Conservation (phyloP, 2,797 vertebrate species). For the Myotis planiceps region DNA sequence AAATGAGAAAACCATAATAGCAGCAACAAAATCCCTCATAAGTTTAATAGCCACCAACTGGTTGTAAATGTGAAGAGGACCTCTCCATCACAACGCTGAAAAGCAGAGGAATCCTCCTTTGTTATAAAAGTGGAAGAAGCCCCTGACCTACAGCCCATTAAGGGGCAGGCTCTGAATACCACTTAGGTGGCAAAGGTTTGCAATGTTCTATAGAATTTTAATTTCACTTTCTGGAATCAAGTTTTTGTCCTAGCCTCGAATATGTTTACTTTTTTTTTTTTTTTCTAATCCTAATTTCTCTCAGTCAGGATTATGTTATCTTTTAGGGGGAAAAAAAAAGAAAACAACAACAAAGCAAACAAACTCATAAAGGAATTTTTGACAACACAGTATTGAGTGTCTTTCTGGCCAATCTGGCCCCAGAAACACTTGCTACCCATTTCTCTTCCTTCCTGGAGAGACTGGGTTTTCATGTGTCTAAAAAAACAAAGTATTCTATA, state of each 20-base stretch:
- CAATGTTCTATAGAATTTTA: constrained; percentile 44
- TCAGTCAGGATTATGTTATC: not conserved
- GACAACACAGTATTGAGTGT: not conserved
- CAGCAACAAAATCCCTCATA: constrained; percentile 51
- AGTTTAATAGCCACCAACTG: constrained; percentile 79
- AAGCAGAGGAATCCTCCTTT: constrained; percentile 80
- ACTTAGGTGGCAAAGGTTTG: constrained; percentile 69
- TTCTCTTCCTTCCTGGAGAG: not conserved
- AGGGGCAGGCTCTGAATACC: constrained; percentile 65
- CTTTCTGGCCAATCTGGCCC: not conserved
- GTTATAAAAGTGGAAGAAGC: constrained; percentile 65
- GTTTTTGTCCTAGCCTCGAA: not conserved
- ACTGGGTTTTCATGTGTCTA: not conserved
- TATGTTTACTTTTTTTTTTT: not conserved
- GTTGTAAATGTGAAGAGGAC: constrained; percentile 80
- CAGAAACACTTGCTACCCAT: not conserved
- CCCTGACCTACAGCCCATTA: constrained; percentile 72
- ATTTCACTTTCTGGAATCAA: constrained; percentile 1
- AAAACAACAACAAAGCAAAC: not conserved
- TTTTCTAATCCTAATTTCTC: not conserved
- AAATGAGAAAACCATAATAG: constrained; percentile 7
- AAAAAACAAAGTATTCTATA: not conserved
- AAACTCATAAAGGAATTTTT: not conserved
- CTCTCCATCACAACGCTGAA: constrained; percentile 73
- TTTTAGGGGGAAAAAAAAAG: not conserved